Evolutionary conservation across 37 sponge, comb jelly and placozoan species (phyloP), one percentile per base, ranked within the genome.

Genomic region (Halisarca cf. caerulea): DNA sequence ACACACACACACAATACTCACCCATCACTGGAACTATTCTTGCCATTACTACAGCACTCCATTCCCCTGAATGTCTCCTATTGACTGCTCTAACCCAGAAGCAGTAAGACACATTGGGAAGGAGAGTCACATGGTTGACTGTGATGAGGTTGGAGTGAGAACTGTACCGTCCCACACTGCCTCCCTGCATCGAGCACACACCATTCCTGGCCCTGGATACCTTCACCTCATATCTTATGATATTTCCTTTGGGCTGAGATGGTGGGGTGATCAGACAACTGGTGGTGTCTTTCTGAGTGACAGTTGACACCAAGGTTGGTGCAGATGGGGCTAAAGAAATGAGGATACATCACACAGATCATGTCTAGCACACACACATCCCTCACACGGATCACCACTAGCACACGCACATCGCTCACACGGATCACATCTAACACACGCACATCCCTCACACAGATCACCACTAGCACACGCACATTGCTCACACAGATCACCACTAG

Each of bases 1-100:
- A 39, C 61, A 82, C 82, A 82, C 82, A 38, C 45, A 57, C 59
- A n/a, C n/a, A n/a, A n/a, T 2, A 5, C 8, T 68, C 51, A 7
- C 59, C 37, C 42, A 32, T 33, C 28, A 35, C 25, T 72, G 62
- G 24, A n/a, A 35, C 6, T 27, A 21, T 37, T 36, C 59, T 34
- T 59, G 47, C 79, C 44, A 36, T 6, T 27, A 28, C 32, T 58
- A 0, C 62, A 39, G 6, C 44, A 8, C 37, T 14, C 44, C 42
- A 36, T 60, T 39, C 64, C 32, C 61, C 35, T 20, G n/a, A 28
- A 6, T 23, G 18, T 30, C 6, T 15, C 7, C 18, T 20, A 7
- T n/a, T 62, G 64, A 30, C 25, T n/a, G 64, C 64, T 28, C 64
- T 6, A 6, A 28, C 64, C 6, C 64, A 30, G n/a, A 62, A 62